Evolutionary conservation across 2,797 vertebrate species (phyloP).

Genomic region (Rhinichthys osculus): DNA sequence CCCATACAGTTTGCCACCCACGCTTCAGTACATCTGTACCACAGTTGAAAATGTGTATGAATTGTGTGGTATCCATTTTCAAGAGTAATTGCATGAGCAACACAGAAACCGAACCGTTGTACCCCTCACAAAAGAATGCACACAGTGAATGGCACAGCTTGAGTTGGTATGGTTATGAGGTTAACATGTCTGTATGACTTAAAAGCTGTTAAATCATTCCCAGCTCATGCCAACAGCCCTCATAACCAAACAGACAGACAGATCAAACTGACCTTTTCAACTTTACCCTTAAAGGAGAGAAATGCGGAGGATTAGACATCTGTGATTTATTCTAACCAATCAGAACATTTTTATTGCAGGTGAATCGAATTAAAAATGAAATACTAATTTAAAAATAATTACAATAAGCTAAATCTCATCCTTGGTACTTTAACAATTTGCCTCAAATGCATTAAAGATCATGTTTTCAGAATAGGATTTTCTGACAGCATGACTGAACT

Average conservation of each 20-base stretch:
- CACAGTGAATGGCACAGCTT: constrained; percentile 8
- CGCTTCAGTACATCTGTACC: not conserved
- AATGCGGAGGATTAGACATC: not conserved
- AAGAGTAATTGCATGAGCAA: not conserved
- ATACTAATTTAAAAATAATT: not conserved
- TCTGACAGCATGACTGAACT: constrained; percentile 28
- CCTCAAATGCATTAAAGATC: not conserved
- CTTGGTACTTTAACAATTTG: not conserved
- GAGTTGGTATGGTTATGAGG: constrained; percentile 27
- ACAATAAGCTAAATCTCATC: not conserved
- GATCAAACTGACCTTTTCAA: constrained; percentile 76
- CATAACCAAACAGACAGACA: constrained; percentile 18
- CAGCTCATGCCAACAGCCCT: constrained; percentile 67
- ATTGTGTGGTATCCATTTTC: not conserved
- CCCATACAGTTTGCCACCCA: not conserved
- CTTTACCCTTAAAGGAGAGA: constrained; percentile 71
- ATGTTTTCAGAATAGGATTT: not conserved
- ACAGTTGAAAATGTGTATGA: constrained; percentile 4
- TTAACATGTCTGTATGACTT: constrained; percentile 31
- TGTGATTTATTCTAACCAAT: not conserved
- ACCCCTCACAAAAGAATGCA: constrained; percentile 23
- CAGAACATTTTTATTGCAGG: not conserved
- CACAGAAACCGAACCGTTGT: not conserved
- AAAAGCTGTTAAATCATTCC: constrained; percentile 58
- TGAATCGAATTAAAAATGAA: not conserved